Evolutionary conservation across 2,113 vertebrate genomes (phyloP), one percentile per base, ranked within the genome.

Genomic region (Etia nguti): DNA sequence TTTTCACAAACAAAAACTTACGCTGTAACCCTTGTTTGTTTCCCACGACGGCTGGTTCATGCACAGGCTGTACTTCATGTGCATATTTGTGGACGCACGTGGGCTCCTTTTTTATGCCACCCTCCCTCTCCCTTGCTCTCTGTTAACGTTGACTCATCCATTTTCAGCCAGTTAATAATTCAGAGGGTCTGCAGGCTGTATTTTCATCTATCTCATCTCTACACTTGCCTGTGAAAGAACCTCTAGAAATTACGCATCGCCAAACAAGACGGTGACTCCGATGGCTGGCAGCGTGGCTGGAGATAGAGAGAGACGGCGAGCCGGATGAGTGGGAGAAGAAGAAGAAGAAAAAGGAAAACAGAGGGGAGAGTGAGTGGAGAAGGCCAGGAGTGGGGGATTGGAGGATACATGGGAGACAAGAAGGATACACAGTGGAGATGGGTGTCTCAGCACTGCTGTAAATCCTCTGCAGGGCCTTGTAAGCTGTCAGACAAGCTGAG

Each of bases 81-180:
- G 87, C 82, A 73, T 92, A 91, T 92, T 90, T 92, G 88, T 87
- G 62, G 87, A 79, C n/a, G 70, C 91, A 91, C 22, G 79, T 91
- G 87, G 89, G 88, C 86, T 4, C 80, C 52, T 54, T 41, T n/a
- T 68, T 24, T 65, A 38, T 13, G 50, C 43, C 90, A 84, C 83
- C 81, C 82, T 88, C 89, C 57, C 65, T 86, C 87, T 68, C 56
- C 83, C 70, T 82, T 54, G 80, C 83, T 68, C 70, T 86, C 77
- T 85, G 87, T 89, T 93, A 89, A 87, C 52, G 80, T 90, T 92
- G 92, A 95, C 92, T 95, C 92, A 93, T 94, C 86, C 81, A 81
- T 91, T 93, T 94, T 91, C 68, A 85, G 80, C 70, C 88, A 46
- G 84, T 95, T 95, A 94, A 95, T 95, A 94, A 95, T 95, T 95